Conservation (phyloP, 2,797 vertebrate species). For the Hipposideros larvatus region DNA sequence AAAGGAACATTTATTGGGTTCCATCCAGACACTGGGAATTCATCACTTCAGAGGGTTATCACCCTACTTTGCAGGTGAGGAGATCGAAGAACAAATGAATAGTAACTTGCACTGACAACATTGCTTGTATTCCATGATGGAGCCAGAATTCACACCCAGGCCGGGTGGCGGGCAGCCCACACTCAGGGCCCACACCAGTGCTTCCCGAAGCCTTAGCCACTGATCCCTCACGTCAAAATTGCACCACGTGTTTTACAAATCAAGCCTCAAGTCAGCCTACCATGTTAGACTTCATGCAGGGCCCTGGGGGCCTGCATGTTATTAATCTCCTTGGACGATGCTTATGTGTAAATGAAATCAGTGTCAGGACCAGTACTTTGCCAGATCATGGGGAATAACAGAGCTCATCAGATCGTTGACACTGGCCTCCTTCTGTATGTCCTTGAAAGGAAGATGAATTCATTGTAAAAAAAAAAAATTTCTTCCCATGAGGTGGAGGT, state of each 20-base stretch:
- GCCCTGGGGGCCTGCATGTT: neutral
- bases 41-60: neutral
- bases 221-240: neutral
- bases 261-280: neutral
- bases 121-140: neutral
- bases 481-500: fast-evolving
- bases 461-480: neutral
- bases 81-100: neutral
- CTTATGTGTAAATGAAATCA: neutral
- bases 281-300: neutral
- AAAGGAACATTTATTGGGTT: neutral
- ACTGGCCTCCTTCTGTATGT: neutral
- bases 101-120: neutral
- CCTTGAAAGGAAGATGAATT: neutral
- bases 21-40: neutral
- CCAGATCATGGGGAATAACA: neutral
- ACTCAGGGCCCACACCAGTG: neutral
- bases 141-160: neutral
- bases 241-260: neutral
- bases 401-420: neutral
- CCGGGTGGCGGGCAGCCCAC: too few relatives aligned
- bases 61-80: neutral
- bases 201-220: neutral
- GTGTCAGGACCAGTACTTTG: neutral
- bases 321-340: neutral